phyloP scores from a whole-genome alignment of 1,140 invertebrate species.

The Pogonognathellus flavescens region DNA sequence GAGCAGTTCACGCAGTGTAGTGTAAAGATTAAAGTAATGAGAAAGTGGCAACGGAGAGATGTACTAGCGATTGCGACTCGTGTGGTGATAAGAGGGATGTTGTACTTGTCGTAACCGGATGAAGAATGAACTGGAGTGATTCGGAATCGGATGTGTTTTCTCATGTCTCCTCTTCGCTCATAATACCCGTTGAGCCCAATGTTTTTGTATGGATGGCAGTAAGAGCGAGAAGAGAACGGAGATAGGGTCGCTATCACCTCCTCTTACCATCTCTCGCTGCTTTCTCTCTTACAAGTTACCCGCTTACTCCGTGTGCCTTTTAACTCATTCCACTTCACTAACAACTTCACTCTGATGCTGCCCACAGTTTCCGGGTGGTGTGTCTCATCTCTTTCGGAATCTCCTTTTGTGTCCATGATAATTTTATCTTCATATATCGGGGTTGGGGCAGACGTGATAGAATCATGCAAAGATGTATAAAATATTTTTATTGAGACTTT shows the following conservation, averaged over 20 bases:
- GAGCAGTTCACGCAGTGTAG: background rate
- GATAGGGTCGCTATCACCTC: too few species aligned
- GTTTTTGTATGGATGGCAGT: background rate
- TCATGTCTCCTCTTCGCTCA: background rate
- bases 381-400: too few species aligned
- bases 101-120: conserved; percentile 41
- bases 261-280: background rate
- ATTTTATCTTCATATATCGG: background rate
- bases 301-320: background rate
- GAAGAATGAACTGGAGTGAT: conserved; percentile 41
- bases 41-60: background rate
- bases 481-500: too few species aligned
- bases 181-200: conserved; percentile 26
- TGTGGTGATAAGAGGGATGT: conserved; percentile 16
- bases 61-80: background rate
- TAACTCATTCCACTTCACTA: too few species aligned
- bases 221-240: too few species aligned
- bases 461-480: too few species aligned
- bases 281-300: too few species aligned
- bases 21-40: background rate
- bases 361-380: too few species aligned
- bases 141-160: conserved; percentile 38
- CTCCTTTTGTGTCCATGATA: background rate
- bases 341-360: too few species aligned
- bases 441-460: background rate